Evolutionary conservation across 2,888 invertebrate species (phyloP), one percentile per base, ranked within the genome.

Genomic region (Ormyrus thymus): DNA sequence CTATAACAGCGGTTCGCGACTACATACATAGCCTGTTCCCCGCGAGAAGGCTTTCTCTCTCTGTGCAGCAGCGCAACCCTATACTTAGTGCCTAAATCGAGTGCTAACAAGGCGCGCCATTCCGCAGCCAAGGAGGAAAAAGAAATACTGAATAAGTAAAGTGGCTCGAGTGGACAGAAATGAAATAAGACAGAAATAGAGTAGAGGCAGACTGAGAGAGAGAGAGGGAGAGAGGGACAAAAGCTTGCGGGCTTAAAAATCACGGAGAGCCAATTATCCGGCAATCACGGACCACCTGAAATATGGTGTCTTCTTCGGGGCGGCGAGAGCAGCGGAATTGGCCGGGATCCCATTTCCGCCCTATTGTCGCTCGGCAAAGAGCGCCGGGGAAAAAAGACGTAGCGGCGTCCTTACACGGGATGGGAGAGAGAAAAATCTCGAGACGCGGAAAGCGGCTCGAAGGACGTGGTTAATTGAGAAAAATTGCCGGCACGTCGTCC

Each of bases 401-500:
- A 62, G 65, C 13, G 9, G 64, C 64, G 45, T 43, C 13, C 15
- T 43, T 43, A n/a, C 53, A 3, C 6, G 46, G 46, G 51, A 51
- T 15, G n/a, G n/a, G 13, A 74, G 59, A 74, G n/a, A 61, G 74
- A 73, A 75, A 69, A 73, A 78, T 74, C 77, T 68, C 62, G 56
- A 76, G 65, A 61, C 70, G 79, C 46, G 65, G 11, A 50, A 45
- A 58, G 48, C 45, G 61, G 62, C 58, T 29, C 51, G 68, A 80
- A 75, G 75, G 76, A 79, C 80, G 73, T 76, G 81, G 81, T 81
- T 82, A 81, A 82, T 81, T 81, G 81, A 82, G 82, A 82, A 82
- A 82, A 82, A 82, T 82, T 84, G 82, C 83, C 80, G 74, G 83
- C 78, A 85, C 83, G 83, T 84, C 84, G 82, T 81, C 50, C n/a